phyloP scores from a whole-genome alignment of 2,888 invertebrate genomes.

The Acronicta alni region DNA sequence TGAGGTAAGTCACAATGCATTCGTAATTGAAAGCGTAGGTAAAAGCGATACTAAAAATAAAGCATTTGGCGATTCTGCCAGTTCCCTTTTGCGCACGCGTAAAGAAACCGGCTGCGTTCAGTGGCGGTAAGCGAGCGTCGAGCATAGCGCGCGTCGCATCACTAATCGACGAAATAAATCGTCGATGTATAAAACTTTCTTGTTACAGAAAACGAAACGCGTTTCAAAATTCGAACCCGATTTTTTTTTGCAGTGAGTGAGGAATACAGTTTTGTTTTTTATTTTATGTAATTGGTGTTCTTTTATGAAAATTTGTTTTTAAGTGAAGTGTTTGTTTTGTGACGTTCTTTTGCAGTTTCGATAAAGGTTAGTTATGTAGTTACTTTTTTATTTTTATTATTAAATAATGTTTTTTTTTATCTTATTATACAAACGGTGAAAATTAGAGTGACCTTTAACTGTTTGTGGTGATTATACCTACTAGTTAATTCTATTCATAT shows the following conservation, averaged over 20 bases:
- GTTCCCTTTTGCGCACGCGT: constrained; percentile 59
- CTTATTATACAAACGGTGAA: background rate
- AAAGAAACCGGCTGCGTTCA: constrained; percentile 45
- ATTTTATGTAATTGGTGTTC: constrained; percentile 31
- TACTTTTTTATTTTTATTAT: background rate
- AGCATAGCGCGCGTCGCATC: constrained; percentile 56
- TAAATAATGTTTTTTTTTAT: background rate
- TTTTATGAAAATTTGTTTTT: constrained; percentile 30
- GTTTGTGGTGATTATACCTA: background rate
- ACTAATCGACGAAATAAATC: constrained; percentile 39
- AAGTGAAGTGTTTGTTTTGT: constrained; percentile 52
- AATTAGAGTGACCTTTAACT: background rate
- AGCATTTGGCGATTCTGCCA: constrained; percentile 50
- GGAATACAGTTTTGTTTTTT: constrained; percentile 39
- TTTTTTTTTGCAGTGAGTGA: constrained; percentile 40
- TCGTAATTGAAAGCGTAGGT: constrained; percentile 60
- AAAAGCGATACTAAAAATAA: constrained; percentile 62
- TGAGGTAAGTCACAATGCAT: constrained; percentile 45
- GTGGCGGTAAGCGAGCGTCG: constrained; percentile 61
- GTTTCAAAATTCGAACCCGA: constrained; percentile 23
- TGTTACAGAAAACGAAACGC: constrained; percentile 24
- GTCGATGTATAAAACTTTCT: constrained; percentile 55
- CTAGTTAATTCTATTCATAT: too few relatives aligned
- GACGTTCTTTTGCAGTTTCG: constrained; percentile 28
- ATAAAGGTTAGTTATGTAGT: constrained; percentile 38